Conservation (phyloP, 2,888 invertebrate species). For the Timema cristinae region DNA sequence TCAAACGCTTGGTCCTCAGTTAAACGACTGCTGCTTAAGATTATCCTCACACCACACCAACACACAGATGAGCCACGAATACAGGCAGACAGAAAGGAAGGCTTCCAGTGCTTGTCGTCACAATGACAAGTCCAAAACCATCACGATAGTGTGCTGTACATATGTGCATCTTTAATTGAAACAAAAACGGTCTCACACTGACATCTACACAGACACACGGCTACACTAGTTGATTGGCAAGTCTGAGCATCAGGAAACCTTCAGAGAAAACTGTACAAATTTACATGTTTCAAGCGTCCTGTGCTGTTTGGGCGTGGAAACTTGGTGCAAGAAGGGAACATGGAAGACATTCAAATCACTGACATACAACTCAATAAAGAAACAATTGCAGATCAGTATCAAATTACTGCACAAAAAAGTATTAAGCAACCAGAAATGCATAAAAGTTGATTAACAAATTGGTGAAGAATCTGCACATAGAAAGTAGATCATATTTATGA, state of each 20-base stretch:
- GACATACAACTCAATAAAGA: slow-evolving; percentile 32
- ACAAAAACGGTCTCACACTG: slow-evolving; percentile 32
- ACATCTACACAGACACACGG: slow-evolving; percentile 33
- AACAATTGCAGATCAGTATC: slow-evolving; percentile 28
- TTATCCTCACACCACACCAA: slow-evolving; percentile 31
- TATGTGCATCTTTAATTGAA: slow-evolving; percentile 31
- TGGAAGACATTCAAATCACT: slow-evolving; percentile 37
- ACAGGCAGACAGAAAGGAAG: slow-evolving; percentile 27
- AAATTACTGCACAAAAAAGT: slow-evolving; percentile 33
- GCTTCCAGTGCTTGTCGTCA: slow-evolving; percentile 22
- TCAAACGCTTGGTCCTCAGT: slow-evolving; percentile 33
- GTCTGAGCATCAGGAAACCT: slow-evolving; percentile 29
- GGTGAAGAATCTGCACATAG: slow-evolving; percentile 29
- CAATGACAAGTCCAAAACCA: too few species aligned
- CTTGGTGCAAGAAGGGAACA: slow-evolving; percentile 35
- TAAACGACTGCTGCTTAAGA: slow-evolving; percentile 26
- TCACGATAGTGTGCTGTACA: slow-evolving; percentile 30
- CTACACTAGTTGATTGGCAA: slow-evolving; percentile 32
- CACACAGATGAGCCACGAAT: slow-evolving; percentile 31
- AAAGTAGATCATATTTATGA: too few species aligned
- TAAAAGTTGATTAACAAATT: slow-evolving; percentile 31
- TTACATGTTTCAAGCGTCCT: slow-evolving; percentile 30
- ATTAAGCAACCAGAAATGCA: slow-evolving; percentile 29
- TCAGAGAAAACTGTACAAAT: slow-evolving; percentile 29
- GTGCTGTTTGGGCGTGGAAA: slow-evolving; percentile 32